Evolutionary conservation across 2,888 invertebrate species (phyloP), one percentile per base, ranked within the genome.

Genomic region (Leptinotarsa tumamoca): DNA sequence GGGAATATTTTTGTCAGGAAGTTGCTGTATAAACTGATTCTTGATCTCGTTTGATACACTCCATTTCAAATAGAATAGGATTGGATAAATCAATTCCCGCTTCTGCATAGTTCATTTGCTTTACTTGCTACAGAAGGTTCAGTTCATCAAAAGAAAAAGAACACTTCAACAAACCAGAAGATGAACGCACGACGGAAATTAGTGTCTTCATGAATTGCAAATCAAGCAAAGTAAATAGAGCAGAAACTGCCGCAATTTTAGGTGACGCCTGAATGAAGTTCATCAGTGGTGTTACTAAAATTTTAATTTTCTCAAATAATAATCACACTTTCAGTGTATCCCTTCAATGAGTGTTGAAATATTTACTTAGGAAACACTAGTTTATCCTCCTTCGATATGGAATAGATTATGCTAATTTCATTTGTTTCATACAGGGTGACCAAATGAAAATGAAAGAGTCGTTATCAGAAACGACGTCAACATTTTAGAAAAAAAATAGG

Each of bases 181-280:
- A 58, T 58, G 58, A 58, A 21, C 58, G 23, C 13, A 14, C 2
- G 4, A 15, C 58, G 58, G 58, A 58, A 58, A 58, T 58, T 58
- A 58, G 15, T 58, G 27, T 58, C 13, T 58, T 58, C 58, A 58
- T 58, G 58, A 23, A 58, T 23, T 58, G 58, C 58, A 58, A 58
- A 58, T 58, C 23, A 58, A 14, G 58, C 58, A 21, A 58, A 23
- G 58, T 15, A 58, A 58, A 58, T 58, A 58, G 21, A 21, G 14
- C 14, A 21, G 21, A 58, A 54, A 58, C 58, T 23, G 58, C 58
- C 14, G 23, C 23, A 10, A 23, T 15, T 21, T 14, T 4, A 58
- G 21, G 58, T 21, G 10, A 14, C 23, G 58, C 18, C 23, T 10
- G 58, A 58, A 43, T 43, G 10, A 43, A 43, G 43, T 43, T 43